Evolutionary conservation across 2,888 invertebrate genomes (phyloP).

Genomic region (Timandra comae): DNA sequence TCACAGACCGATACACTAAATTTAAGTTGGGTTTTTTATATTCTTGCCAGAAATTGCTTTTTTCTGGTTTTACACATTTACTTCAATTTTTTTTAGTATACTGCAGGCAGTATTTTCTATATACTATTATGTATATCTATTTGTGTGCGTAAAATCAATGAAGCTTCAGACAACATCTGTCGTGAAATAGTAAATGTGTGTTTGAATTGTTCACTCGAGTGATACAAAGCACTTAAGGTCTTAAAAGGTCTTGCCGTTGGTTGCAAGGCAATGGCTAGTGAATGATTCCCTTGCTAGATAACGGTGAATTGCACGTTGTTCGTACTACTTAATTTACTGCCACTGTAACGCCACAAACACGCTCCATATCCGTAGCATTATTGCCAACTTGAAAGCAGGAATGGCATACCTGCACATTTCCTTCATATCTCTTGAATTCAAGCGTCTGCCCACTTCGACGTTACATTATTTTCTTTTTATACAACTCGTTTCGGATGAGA

Average conservation of each 20-base stretch:
- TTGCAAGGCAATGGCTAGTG: conserved; percentile 37
- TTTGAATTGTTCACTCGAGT: conserved; percentile 31
- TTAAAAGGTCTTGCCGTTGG: conserved; percentile 38
- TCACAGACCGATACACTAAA: conserved; percentile 62
- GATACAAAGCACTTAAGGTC: conserved; percentile 38
- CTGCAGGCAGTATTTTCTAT: not conserved
- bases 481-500: conserved; percentile 28
- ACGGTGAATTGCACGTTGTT: conserved; percentile 48
- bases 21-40: conserved; percentile 61
- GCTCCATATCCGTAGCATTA: conserved; percentile 70
- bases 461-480: conserved; percentile 52
- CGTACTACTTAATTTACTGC: conserved; percentile 67
- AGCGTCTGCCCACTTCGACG: conserved; percentile 55
- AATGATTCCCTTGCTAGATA: conserved; percentile 49
- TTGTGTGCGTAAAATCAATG: too few species aligned
- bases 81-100: not conserved
- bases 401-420: conserved; percentile 60
- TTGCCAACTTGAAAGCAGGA: conserved; percentile 74
- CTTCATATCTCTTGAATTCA: conserved; percentile 65
- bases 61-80: conserved; percentile 3
- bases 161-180: too few species aligned
- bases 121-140: too few species aligned
- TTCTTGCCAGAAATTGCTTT: conserved; percentile 47
- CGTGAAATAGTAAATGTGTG: conserved; percentile 19
- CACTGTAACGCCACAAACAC: conserved; percentile 70